Conservation (phyloP, 2,888 invertebrate species). For the Anthrax anthrax region DNA sequence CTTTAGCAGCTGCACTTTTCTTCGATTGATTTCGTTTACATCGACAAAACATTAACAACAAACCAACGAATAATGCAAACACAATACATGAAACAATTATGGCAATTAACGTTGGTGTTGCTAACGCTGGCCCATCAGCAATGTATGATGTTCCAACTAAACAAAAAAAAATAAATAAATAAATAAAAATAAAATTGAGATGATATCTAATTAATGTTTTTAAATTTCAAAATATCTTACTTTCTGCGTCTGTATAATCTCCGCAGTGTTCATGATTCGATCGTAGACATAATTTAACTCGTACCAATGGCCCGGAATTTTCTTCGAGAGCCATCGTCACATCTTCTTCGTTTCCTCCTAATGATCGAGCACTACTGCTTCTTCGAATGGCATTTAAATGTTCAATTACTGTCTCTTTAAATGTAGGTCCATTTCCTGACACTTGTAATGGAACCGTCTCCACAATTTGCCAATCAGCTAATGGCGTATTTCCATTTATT, state of each 20-base stretch:
- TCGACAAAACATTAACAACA: constrained; percentile 70
- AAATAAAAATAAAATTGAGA: not conserved
- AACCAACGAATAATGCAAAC: constrained; percentile 59
- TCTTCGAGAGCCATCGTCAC: constrained; percentile 44
- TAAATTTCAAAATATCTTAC: constrained; percentile 40
- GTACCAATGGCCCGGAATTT: constrained; percentile 46
- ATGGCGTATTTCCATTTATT: constrained; percentile 41
- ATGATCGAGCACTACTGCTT: constrained; percentile 37
- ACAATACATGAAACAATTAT: constrained; percentile 67
- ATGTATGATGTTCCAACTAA: constrained; percentile 70
- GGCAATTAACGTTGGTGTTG: constrained; percentile 64
- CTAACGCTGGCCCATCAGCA: constrained; percentile 60
- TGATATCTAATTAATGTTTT: too few relatives aligned
- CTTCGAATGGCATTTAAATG: constrained; percentile 39
- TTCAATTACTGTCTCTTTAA: constrained; percentile 55
- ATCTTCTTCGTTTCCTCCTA: constrained; percentile 35
- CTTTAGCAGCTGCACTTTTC: constrained; percentile 67
- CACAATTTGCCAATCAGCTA: constrained; percentile 52
- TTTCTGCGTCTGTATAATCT: constrained; percentile 67
- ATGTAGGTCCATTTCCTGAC: constrained; percentile 53
- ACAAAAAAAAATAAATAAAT: constrained; percentile 17
- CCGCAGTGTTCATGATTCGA: constrained; percentile 72
- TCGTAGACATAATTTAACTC: constrained; percentile 69
- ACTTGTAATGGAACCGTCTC: constrained; percentile 57
- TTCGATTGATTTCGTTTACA: constrained; percentile 69